These are phyloP conservation scores for Archilochus colubris DNA, from an alignment of 2,113 vertebrate species.

Conservation along the genomic window DNA sequence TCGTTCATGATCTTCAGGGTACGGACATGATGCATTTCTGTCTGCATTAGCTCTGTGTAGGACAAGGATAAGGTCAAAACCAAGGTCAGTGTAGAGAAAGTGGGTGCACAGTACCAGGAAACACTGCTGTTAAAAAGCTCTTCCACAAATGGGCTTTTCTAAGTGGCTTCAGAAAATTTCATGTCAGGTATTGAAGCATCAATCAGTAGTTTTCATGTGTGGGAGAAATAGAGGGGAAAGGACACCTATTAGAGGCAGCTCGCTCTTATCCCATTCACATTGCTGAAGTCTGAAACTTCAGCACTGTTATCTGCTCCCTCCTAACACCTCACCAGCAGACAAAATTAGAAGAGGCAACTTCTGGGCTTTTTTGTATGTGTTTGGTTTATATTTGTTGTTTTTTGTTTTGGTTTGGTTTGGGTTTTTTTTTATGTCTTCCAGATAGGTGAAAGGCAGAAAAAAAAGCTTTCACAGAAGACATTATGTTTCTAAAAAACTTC, in stretches of 20 bases:
- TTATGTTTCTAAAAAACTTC: background rate
- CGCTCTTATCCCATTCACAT: background rate
- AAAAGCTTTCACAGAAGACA: background rate
- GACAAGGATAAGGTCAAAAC: background rate
- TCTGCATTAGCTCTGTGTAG: conserved; percentile 91
- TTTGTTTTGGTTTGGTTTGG: too few relatives aligned
- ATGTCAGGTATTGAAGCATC: background rate
- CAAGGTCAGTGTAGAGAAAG: background rate
- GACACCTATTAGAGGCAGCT: background rate
- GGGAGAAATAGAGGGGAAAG: background rate
- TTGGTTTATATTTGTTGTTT: too few relatives aligned
- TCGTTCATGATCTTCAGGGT: conserved; percentile 96
- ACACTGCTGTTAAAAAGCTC: background rate
- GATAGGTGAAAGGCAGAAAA: background rate
- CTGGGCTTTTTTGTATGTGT: background rate
- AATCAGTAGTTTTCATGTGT: background rate
- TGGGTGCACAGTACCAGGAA: background rate
- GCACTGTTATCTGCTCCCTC: background rate
- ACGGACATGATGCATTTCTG: conserved; percentile 94
- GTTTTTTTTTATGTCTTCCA: background rate
- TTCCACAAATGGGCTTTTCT: background rate
- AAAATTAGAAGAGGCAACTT: background rate
- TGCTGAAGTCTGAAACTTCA: background rate
- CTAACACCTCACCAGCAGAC: background rate
- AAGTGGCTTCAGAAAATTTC: background rate